These are phyloP conservation scores for Antheraea pernyi DNA, from an alignment of 1,140 invertebrate genomes.

Conservation along the genomic window DNA sequence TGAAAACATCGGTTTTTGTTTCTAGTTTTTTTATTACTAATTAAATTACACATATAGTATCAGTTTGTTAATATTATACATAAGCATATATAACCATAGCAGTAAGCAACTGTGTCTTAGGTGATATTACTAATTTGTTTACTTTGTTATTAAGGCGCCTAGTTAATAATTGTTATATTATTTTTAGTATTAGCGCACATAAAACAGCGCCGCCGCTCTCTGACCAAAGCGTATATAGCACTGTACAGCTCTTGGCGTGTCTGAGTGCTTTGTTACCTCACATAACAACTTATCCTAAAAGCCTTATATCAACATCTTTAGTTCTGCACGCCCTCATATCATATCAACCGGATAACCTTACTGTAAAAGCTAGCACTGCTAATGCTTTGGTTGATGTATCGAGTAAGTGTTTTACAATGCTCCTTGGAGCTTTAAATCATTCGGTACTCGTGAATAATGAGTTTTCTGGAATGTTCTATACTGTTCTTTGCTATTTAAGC, in stretches of 20 bases:
- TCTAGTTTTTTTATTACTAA: too few relatives aligned
- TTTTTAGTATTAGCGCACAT: conserved; percentile 43
- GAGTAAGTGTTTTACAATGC: conserved; percentile 52
- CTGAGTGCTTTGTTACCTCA: conserved; percentile 37
- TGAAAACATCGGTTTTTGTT: too few relatives aligned
- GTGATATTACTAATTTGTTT: too few relatives aligned
- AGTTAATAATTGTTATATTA: background rate
- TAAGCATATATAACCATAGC: too few relatives aligned
- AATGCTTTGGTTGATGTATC: conserved; percentile 42
- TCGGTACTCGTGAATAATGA: conserved; percentile 40
- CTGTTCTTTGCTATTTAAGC: conserved; percentile 51
- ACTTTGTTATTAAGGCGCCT: too few relatives aligned
- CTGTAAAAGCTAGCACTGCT: conserved; percentile 37
- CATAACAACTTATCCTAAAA: conserved; percentile 42
- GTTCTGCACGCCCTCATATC: conserved; percentile 58
- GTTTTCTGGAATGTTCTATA: conserved; percentile 49
- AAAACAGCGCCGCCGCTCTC: conserved; percentile 52
- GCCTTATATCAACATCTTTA: conserved; percentile 51
- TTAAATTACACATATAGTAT: too few relatives aligned
- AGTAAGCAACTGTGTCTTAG: too few relatives aligned
- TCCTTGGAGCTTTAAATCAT: conserved; percentile 49
- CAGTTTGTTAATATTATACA: too few relatives aligned
- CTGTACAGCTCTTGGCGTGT: conserved; percentile 56
- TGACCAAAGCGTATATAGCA: conserved; percentile 63
- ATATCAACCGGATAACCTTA: conserved; percentile 52